These are phyloP conservation scores for Drosophila carrolli DNA, from an alignment of 1,140 invertebrate species.

Conservation along the genomic window DNA sequence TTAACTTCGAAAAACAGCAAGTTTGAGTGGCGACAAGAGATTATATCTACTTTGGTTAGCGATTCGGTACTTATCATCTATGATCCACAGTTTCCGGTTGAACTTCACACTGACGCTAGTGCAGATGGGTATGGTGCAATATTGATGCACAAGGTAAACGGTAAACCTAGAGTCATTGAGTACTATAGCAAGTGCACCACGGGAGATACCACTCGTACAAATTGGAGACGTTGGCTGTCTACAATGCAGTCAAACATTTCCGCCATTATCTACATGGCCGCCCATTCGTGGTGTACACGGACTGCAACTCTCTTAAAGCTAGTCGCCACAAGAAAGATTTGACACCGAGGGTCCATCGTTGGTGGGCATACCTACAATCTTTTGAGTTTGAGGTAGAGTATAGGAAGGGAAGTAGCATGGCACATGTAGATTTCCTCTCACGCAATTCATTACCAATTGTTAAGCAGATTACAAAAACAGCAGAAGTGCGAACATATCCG, in stretches of 20 bases:
- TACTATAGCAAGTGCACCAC: no score
- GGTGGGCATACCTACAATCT: neutral
- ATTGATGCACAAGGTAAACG: no score
- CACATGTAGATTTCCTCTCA: neutral
- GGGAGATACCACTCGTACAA: no score
- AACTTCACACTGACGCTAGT: no score
- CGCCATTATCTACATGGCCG: no score
- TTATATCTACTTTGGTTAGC: neutral
- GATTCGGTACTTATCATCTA: neutral
- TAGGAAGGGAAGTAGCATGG: constrained; percentile 2
- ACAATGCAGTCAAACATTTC: no score
- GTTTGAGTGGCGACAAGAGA: constrained; percentile 1
- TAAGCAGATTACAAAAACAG: neutral
- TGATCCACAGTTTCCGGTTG: no score
- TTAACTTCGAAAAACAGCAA: constrained; percentile 1
- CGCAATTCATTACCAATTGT: neutral
- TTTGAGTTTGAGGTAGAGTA: neutral
- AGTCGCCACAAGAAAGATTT: constrained; percentile 1
- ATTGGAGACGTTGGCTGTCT: no score
- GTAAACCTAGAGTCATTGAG: no score
- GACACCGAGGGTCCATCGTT: neutral
- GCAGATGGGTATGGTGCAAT: no score
- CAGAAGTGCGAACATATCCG: neutral
- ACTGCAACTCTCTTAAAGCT: neutral
- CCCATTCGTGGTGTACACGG: no score